Conservation (phyloP, 2,113 vertebrate species). For the Heterotilapia buettikoferi region DNA sequence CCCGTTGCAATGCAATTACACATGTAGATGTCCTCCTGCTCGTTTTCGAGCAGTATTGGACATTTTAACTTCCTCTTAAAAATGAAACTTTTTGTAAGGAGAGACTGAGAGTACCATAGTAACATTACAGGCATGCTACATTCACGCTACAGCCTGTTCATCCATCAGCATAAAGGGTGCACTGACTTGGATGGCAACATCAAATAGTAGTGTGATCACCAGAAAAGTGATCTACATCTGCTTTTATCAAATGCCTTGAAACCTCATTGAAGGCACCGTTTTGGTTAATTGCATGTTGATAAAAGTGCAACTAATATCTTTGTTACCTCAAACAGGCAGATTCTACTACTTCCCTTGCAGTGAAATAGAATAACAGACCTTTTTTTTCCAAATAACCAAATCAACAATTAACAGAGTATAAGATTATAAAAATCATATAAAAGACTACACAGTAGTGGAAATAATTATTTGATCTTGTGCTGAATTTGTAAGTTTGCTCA, state of each 20-base stretch:
- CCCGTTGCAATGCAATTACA: neutral
- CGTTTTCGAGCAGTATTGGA: neutral
- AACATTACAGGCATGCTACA: neutral
- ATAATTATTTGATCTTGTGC: neutral
- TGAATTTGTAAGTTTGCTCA: neutral
- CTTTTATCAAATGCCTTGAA: neutral
- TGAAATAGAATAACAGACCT: neutral
- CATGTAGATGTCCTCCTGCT: neutral
- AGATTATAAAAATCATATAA: neutral
- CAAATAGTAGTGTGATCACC: neutral
- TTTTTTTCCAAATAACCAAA: neutral
- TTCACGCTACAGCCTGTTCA: neutral
- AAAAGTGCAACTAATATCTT: neutral
- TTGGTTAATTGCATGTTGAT: neutral
- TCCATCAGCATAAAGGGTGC: neutral
- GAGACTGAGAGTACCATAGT: neutral
- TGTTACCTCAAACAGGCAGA: neutral
- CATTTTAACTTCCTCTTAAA: neutral
- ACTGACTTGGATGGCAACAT: neutral
- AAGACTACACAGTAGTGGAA: neutral
- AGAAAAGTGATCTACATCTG: neutral
- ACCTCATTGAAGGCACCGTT: neutral
- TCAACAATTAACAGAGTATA: neutral
- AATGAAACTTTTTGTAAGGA: neutral
- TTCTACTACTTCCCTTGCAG: neutral